Conservation (phyloP, 2,113 vertebrate genomes). For the Catharus fuscescens region DNA sequence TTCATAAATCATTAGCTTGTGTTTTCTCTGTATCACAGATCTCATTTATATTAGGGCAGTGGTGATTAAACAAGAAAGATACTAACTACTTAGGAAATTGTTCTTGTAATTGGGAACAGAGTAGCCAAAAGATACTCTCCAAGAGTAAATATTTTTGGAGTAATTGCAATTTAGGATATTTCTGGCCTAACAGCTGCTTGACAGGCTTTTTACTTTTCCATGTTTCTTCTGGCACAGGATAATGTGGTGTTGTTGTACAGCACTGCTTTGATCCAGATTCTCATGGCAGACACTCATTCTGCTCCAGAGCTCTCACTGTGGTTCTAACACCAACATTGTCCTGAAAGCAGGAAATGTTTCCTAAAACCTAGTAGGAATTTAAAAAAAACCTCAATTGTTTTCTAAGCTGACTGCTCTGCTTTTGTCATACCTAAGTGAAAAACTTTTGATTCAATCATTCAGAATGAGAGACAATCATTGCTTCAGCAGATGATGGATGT, state of each 20-base stretch:
- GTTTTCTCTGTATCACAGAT: not conserved
- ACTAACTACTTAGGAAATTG: not conserved
- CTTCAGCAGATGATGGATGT: not conserved
- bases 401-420: not conserved
- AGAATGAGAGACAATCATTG: not conserved
- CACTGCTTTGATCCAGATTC: not conserved
- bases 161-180: not conserved
- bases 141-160: constrained; percentile 15
- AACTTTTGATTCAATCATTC: not conserved
- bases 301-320: not conserved
- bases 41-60: not conserved
- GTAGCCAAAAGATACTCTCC: not conserved
- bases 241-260: not conserved
- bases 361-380: not conserved
- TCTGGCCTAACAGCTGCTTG: not conserved
- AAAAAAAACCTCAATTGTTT: not conserved
- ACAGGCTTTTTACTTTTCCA: not conserved
- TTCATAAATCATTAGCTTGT: not conserved
- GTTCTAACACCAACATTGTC: not conserved
- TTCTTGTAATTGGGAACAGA: not conserved
- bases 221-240: constrained; percentile 17
- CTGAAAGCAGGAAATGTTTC: not conserved
- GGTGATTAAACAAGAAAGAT: not conserved
- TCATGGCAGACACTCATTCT: not conserved
- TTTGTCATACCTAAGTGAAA: not conserved